These are phyloP conservation scores for Knipowitschia caucasica DNA, from an alignment of 2,797 vertebrate species.

Conservation along the genomic window DNA sequence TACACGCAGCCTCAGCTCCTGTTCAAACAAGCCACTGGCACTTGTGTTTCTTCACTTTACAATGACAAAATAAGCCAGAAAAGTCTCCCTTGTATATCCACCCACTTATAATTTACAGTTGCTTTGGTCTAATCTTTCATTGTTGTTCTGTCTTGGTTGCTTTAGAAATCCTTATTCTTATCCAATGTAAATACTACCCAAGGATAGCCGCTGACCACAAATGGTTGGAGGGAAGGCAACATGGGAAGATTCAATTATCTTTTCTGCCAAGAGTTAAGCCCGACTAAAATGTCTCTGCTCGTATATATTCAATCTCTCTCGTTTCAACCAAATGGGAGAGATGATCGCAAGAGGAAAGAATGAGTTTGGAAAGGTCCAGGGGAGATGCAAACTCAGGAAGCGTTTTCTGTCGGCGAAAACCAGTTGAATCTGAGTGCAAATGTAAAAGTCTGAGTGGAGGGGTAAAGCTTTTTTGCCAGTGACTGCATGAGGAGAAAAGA, in stretches of 20 bases:
- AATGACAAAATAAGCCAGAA: slow-evolving; percentile 19
- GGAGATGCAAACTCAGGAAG: slow-evolving; percentile 12
- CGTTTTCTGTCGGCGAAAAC: background rate
- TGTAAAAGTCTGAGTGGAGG: slow-evolving; percentile 22
- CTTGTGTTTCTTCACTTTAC: slow-evolving; percentile 58
- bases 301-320: slow-evolving; percentile 41
- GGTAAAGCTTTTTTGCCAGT: slow-evolving; percentile 55
- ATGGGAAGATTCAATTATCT: slow-evolving; percentile 60
- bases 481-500: slow-evolving; percentile 15
- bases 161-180: slow-evolving; percentile 22
- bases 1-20: slow-evolving; percentile 39
- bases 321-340: slow-evolving; percentile 39
- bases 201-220: slow-evolving; percentile 54
- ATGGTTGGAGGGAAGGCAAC: slow-evolving; percentile 45
- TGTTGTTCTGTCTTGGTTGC: slow-evolving; percentile 9
- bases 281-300: slow-evolving; percentile 10
- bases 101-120: no score
- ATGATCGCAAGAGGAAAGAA: slow-evolving; percentile 21
- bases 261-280: slow-evolving; percentile 43
- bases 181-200: slow-evolving; percentile 54
- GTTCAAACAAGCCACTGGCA: slow-evolving; percentile 59
- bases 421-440: slow-evolving; percentile 1
- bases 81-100: background rate
- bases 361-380: slow-evolving; percentile 24
- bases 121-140: slow-evolving; percentile 2